Percentiles rank a stretch among this genome's conserved stretches.
Conservation (phyloP, 2,797 vertebrate genomes). For the Numenius phaeopus region DNA sequence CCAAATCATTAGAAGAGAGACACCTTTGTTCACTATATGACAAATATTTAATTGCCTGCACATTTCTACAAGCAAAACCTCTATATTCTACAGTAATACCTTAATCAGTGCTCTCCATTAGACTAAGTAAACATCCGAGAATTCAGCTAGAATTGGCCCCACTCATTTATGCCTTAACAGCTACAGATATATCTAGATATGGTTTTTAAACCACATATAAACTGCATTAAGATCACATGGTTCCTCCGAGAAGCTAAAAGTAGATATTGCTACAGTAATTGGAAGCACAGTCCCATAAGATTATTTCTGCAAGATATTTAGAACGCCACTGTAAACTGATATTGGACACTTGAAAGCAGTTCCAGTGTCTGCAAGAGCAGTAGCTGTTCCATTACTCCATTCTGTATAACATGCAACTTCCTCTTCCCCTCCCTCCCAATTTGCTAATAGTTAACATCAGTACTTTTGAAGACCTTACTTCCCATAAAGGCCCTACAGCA, state of each 20-base stretch:
- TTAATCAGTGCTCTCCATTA: constrained; percentile 38
- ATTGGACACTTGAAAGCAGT: neutral
- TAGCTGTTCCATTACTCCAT: neutral
- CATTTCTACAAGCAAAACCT: constrained; percentile 1
- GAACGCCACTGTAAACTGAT: neutral
- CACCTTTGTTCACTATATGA: neutral
- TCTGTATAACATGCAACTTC: neutral
- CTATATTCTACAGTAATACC: neutral
- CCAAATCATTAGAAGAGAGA: neutral
- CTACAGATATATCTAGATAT: neutral
- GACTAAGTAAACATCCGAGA: neutral
- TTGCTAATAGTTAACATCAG: neutral
- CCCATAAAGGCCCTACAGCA: neutral
- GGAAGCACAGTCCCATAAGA: neutral
- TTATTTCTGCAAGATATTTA: neutral
- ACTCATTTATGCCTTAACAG: neutral
- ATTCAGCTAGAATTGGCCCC: neutral
- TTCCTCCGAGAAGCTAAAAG: neutral
- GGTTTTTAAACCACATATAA: neutral
- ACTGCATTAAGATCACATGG: neutral
- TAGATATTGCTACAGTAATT: neutral
- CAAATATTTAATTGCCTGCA: neutral
- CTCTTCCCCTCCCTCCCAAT: neutral
- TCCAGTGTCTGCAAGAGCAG: neutral
- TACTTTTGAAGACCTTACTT: neutral